Percentiles rank a stretch among this genome's conserved stretches.
These are phyloP conservation scores for Sebastes minor DNA, from an alignment of 2,797 vertebrate species.

Conservation along the genomic window DNA sequence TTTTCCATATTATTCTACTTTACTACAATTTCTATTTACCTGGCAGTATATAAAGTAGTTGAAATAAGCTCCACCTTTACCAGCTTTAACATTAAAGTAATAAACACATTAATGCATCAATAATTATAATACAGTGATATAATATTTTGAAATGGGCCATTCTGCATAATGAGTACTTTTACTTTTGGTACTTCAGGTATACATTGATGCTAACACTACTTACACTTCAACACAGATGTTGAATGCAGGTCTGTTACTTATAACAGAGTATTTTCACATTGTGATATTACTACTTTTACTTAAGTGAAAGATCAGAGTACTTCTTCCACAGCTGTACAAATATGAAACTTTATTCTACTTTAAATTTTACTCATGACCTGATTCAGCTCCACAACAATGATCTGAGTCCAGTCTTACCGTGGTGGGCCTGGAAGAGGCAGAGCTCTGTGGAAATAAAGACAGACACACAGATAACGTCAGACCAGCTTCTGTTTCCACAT, in stretches of 20 bases:
- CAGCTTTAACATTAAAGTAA: too few relatives aligned
- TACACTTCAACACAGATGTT: neutral
- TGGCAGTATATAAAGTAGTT: too few relatives aligned
- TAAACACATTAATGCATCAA: too few relatives aligned
- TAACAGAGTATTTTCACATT: neutral
- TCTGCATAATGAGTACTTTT: neutral
- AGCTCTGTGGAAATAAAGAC: constrained; percentile 84
- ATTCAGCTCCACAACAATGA: neutral
- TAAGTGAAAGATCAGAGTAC: neutral
- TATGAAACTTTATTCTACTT: neutral
- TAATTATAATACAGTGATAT: too few relatives aligned
- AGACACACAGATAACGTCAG: constrained; percentile 55
- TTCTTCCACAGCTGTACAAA: neutral
- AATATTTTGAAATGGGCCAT: too few relatives aligned
- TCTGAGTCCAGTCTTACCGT: constrained; percentile 86
- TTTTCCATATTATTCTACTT: neutral
- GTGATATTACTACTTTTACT: neutral
- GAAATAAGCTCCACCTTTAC: too few relatives aligned
- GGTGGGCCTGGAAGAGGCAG: constrained; percentile 92
- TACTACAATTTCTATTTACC: too few relatives aligned
- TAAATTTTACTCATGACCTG: neutral
- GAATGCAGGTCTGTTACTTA: neutral
- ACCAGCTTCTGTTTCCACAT: constrained; percentile 13
- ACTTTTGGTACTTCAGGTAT: neutral
- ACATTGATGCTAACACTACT: neutral